A percentile compares a stretch with the other conserved stretches of the same genome.
Conservation (phyloP, 2,113 vertebrate species). For the Oryzias javanicus region DNA sequence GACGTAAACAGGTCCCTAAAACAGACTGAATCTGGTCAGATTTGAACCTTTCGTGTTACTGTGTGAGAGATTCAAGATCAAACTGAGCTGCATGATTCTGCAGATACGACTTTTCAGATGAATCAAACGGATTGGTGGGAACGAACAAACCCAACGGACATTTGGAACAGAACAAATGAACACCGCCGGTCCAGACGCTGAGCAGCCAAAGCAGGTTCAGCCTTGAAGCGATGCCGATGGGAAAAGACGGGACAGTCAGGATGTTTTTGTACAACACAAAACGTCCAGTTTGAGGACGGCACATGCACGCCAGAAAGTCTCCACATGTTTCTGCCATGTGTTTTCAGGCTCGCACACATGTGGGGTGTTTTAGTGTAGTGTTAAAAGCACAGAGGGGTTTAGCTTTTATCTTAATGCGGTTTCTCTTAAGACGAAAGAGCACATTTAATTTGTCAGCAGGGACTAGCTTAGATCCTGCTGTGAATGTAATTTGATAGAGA, state of each 20-base stretch:
- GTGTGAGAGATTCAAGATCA: too few species aligned
- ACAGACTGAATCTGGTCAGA: too few species aligned
- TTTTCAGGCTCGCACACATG: background rate
- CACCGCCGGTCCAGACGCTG: conserved; percentile 21
- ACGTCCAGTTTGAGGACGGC: too few species aligned
- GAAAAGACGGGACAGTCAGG: background rate
- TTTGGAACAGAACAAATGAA: conserved; percentile 5
- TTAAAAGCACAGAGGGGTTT: conserved; percentile 8
- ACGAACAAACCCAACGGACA: background rate
- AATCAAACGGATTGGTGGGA: too few species aligned
- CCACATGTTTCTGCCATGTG: conserved; percentile 12
- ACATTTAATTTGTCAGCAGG: conserved; percentile 23
- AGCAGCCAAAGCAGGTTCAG: conserved; percentile 46
- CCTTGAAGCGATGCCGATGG: conserved; percentile 7
- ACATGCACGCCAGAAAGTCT: background rate
- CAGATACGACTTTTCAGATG: too few species aligned
- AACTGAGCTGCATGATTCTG: too few species aligned
- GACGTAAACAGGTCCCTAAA: too few species aligned
- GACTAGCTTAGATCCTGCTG: conserved; percentile 46
- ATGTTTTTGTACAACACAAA: conserved; percentile 1
- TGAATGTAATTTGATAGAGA: conserved; percentile 54
- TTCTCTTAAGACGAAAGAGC: conserved; percentile 28
- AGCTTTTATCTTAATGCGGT: conserved; percentile 45
- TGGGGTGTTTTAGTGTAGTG: background rate
- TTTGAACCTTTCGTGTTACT: too few species aligned